phyloP scores from a whole-genome alignment of 2,113 vertebrate genomes.

The Fukomys damarensis region DNA sequence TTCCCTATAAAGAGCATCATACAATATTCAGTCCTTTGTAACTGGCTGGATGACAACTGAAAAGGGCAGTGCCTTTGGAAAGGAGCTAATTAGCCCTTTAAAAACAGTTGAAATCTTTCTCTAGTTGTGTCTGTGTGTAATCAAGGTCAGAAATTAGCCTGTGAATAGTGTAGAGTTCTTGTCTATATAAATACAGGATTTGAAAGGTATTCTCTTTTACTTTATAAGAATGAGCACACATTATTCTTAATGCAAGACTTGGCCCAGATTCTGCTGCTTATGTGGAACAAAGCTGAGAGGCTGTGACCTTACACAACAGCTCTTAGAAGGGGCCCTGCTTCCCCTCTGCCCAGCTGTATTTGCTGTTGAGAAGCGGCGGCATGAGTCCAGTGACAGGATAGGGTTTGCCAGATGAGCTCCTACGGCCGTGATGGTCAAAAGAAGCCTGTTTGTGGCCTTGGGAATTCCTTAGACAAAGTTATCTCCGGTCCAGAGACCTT shows the following conservation, averaged over 20 bases:
- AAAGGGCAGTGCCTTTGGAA: background rate
- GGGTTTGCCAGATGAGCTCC: background rate
- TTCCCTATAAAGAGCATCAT: background rate
- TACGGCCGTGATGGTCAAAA: background rate
- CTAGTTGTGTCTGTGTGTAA: background rate
- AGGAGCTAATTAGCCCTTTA: constrained; percentile 11
- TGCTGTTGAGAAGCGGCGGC: background rate
- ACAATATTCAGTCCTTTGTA: background rate
- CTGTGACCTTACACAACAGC: background rate
- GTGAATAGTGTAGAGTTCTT: background rate
- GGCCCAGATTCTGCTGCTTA: background rate
- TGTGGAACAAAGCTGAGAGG: background rate
- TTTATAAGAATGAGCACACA: background rate
- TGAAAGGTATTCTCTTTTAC: constrained; percentile 5
- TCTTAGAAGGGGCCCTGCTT: background rate
- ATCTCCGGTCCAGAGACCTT: background rate
- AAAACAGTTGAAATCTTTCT: constrained; percentile 27
- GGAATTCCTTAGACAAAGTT: background rate
- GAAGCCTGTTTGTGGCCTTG: background rate
- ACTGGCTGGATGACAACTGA: background rate
- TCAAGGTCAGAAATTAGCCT: background rate
- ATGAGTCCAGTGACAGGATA: background rate
- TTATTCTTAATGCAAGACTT: background rate
- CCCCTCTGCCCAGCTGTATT: background rate
- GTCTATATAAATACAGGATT: background rate